A percentile compares a stretch with the other conserved stretches of the same genome.
phyloP scores from a whole-genome alignment of 64 coral and sea anemone genomes.

The Acropora tenuis region DNA sequence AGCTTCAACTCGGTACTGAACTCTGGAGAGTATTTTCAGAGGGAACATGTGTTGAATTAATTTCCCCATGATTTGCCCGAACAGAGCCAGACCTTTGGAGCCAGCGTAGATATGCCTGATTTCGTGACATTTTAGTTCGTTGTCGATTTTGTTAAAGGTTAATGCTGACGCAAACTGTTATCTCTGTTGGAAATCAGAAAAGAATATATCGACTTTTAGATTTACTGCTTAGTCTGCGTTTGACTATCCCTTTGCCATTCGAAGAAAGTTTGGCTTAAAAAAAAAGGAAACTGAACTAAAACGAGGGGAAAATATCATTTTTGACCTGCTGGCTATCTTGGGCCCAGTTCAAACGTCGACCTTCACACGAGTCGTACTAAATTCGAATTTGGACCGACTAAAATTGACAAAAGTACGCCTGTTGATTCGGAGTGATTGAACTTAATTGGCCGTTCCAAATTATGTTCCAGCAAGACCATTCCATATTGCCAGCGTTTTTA shows the following conservation, averaged over 20 bases:
- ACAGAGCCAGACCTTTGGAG: conserved; percentile 9
- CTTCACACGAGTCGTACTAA: no score
- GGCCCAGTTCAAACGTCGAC: no score
- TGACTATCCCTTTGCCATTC: no score
- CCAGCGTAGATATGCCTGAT: background rate
- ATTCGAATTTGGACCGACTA: no score
- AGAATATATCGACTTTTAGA: background rate
- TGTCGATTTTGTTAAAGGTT: background rate
- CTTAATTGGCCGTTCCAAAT: no score
- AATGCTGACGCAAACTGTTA: conserved; percentile 7
- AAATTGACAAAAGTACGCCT: no score
- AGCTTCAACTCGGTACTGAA: conserved; percentile 1
- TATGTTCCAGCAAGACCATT: no score
- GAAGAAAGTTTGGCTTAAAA: background rate
- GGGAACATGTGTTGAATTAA: conserved; percentile 19
- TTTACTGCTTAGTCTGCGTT: background rate
- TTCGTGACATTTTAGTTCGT: background rate
- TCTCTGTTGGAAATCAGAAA: background rate
- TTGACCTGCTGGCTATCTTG: background rate
- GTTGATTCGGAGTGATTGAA: no score
- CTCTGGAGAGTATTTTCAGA: background rate
- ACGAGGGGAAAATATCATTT: background rate
- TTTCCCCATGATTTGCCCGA: background rate
- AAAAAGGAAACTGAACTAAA: background rate
- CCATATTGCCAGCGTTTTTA: no score